phyloP scores from a whole-genome alignment of 23 tunicate genomes.

The Corella eumyota region DNA sequence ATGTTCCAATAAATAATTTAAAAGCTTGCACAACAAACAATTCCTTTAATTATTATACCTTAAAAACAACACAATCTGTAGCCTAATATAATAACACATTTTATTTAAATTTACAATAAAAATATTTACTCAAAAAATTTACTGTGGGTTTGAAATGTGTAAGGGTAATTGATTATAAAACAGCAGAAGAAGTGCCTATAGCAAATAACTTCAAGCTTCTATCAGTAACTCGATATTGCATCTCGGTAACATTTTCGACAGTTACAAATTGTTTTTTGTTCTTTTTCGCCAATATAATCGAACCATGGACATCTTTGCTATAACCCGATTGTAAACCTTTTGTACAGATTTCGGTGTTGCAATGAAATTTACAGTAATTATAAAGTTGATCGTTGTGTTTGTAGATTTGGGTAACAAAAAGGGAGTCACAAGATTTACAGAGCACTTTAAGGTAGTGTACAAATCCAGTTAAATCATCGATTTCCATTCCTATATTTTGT shows the following conservation, averaged over 20 bases:
- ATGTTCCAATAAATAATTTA: too few species aligned
- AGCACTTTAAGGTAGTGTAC: conserved; percentile 26
- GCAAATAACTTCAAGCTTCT: conserved; percentile 53
- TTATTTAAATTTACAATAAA: too few species aligned
- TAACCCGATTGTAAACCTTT: conserved; percentile 53
- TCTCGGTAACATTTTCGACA: background rate
- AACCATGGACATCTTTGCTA: conserved; percentile 80
- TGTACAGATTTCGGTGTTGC: conserved; percentile 19
- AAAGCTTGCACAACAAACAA: too few species aligned
- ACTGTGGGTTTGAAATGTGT: too few species aligned
- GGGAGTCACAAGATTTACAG: background rate
- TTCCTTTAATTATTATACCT: too few species aligned
- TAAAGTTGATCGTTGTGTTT: background rate
- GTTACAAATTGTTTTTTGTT: background rate
- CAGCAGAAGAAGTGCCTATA: conserved; percentile 78
- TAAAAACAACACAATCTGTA: too few species aligned
- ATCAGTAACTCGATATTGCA: conserved; percentile 65
- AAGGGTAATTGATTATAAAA: too few species aligned
- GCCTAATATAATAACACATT: too few species aligned
- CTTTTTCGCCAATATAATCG: conserved; percentile 11
- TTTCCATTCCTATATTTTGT: conserved; percentile 17
- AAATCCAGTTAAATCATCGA: conserved; percentile 13
- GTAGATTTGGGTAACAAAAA: conserved; percentile 22
- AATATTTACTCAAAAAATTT: too few species aligned
- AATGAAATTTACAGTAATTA: conserved; percentile 8